Conservation (phyloP, 2,113 vertebrate genomes). For the Gavia stellata region DNA sequence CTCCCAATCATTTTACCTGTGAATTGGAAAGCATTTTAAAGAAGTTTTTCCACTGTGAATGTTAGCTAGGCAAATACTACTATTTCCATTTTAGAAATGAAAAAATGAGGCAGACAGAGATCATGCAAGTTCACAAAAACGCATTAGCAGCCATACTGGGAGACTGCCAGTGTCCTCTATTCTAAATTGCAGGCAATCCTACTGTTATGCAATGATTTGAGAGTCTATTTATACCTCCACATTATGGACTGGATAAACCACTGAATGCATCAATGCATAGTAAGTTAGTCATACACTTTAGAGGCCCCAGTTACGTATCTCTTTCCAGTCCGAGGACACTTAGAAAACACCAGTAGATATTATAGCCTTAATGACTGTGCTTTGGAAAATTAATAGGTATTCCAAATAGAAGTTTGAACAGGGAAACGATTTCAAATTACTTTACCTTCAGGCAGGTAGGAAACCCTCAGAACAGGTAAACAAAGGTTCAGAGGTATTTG, state of each 20-base stretch:
- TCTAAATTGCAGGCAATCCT: neutral
- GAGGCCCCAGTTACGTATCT: fast-evolving
- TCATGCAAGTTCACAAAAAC: neutral
- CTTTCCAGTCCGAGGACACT: neutral
- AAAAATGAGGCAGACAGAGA: neutral
- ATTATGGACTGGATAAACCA: neutral
- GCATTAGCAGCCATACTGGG: neutral
- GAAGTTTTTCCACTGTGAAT: neutral
- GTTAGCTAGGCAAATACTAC: neutral
- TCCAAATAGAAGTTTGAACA: neutral
- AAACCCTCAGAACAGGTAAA: neutral
- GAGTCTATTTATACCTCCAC: neutral
- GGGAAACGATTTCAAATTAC: neutral
- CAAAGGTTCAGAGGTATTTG: neutral
- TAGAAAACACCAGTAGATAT: neutral
- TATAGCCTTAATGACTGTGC: neutral
- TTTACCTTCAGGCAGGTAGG: neutral
- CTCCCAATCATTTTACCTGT: neutral
- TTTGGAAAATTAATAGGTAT: neutral
- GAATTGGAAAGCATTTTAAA: neutral
- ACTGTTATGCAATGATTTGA: neutral
- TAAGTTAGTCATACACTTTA: neutral
- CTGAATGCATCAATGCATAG: neutral
- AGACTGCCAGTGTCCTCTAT: neutral
- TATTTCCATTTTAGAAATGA: neutral